Evolutionary conservation across 2,113 vertebrate genomes (phyloP), one percentile per base, ranked within the genome.

Genomic region (Madoqua kirkii): DNA sequence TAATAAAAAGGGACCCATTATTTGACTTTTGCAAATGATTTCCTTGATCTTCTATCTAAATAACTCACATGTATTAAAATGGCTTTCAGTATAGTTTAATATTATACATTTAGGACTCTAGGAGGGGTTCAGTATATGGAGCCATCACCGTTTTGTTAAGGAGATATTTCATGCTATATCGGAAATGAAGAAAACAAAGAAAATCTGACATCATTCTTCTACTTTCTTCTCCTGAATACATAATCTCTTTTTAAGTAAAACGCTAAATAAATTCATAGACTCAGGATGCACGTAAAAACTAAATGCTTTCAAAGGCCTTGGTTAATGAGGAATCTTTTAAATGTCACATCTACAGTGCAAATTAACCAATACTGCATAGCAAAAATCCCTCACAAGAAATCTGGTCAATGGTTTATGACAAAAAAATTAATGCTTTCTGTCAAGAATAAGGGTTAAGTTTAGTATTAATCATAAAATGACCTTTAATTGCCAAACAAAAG

Each of bases 381-480:
- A 71, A 90, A 95, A 97, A 83, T 84, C 67, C 52, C 90, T 95
- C 95, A 19, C 48, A 87, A 96, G 97, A 96, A 96, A 96, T 96
- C 96, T 93, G 93, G 94, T 98, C 86, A 79, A 93, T 93, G 92
- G 93, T 97, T 98, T 89, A 97, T 97, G 97, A 98, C 94, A 97
- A 97, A 98, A 96, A 98, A 98, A 97, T 91, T 96, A 96, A 98
- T 98, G 98, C 96, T 96, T 96, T 91, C n/a, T 98, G 98, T 98
- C 98, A 97, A 98, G 98, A 98, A 93, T 74, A 67, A 97, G 98
- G 98, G 97, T 97, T 98, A 98, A 98, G 96, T 98, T 98, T 98
- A 92, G 96, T 98, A 98, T 98, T 98, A 98, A 98, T 98, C 97
- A 99, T 97, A 87, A 91, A 98, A 98, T 97, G 98, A 98, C 97